phyloP scores from a whole-genome alignment of 2,797 vertebrate species.

The Hydrolagus colliei region DNA sequence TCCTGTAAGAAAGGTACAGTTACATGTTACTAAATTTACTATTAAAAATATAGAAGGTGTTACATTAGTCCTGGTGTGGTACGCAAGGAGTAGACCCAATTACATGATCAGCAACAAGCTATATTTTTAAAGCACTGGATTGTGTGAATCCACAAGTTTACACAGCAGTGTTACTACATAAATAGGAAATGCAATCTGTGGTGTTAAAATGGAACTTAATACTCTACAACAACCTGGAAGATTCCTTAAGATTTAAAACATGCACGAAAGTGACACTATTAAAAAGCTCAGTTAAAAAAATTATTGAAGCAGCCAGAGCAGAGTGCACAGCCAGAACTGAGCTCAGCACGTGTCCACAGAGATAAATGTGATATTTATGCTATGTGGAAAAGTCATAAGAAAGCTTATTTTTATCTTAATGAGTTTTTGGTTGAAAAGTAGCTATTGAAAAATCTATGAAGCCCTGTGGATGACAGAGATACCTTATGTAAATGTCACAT shows the following conservation, averaged over 20 bases:
- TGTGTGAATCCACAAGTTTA: too few species aligned
- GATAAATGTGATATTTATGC: neutral
- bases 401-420: neutral
- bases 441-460: neutral
- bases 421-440: neutral
- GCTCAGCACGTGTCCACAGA: neutral
- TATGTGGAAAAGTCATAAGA: neutral
- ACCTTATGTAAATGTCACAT: neutral
- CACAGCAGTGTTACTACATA: too few species aligned
- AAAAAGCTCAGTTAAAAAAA: too few species aligned
- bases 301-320: neutral
- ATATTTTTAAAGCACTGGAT: too few species aligned
- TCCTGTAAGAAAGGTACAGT: too few species aligned
- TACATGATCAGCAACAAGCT: too few species aligned
- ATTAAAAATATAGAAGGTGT: too few species aligned
- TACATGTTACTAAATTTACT: too few species aligned
- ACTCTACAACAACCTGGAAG: neutral
- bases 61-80: too few species aligned
- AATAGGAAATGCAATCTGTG: neutral
- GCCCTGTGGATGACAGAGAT: neutral
- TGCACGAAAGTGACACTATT: neutral
- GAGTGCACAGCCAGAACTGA: neutral
- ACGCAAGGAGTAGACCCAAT: too few species aligned
- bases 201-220: neutral
- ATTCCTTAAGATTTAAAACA: too few species aligned